These are phyloP conservation scores for Madoqua kirkii DNA, from an alignment of 2,113 vertebrate species.

Conservation along the genomic window DNA sequence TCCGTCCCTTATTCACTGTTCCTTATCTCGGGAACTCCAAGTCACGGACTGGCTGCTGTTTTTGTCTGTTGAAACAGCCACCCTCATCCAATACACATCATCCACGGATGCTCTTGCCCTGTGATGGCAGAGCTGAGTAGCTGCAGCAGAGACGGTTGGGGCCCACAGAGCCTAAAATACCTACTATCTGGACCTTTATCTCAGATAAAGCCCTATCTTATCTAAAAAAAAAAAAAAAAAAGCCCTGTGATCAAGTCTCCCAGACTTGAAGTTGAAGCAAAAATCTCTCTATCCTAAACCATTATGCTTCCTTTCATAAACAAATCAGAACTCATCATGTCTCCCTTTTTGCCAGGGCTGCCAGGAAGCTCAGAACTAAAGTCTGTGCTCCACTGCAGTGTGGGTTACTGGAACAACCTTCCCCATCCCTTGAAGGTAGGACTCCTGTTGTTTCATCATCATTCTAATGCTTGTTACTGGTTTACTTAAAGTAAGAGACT, in stretches of 20 bases:
- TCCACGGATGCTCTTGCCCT: background rate
- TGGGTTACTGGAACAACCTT: background rate
- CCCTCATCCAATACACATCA: background rate
- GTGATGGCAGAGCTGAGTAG: background rate
- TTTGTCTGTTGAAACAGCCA: background rate
- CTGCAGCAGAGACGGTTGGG: background rate
- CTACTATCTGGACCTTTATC: background rate
- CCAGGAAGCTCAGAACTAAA: background rate
- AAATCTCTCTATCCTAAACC: background rate
- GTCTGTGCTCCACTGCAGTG: rapidly evolving
- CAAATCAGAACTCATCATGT: background rate
- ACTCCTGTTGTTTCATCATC: too few relatives aligned
- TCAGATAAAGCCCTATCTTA: background rate
- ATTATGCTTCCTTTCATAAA: background rate
- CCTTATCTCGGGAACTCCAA: rapidly evolving
- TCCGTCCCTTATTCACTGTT: rapidly evolving
- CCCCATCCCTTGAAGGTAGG: too few relatives aligned
- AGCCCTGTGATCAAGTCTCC: background rate
- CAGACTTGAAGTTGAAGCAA: background rate
- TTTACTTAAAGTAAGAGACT: too few relatives aligned
- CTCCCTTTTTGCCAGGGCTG: background rate
- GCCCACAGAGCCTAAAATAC: background rate
- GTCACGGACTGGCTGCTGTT: background rate
- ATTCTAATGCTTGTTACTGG: too few relatives aligned
- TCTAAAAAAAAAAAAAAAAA: background rate